These are phyloP conservation scores for Coptodon rendalli DNA, from an alignment of 2,113 vertebrate genomes.

Conservation along the genomic window DNA sequence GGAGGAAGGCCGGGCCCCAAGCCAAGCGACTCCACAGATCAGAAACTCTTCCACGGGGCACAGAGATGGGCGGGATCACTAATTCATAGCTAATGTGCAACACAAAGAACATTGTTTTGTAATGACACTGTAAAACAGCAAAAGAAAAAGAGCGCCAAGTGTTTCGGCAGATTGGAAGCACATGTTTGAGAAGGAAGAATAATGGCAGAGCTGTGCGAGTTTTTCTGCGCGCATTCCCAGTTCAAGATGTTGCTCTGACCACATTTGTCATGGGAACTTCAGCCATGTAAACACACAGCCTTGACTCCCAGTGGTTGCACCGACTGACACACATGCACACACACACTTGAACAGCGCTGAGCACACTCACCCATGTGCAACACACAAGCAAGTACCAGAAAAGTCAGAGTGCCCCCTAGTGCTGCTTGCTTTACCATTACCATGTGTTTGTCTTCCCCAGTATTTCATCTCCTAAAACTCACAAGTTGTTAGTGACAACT, in stretches of 20 bases:
- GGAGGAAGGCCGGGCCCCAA: constrained; percentile 58
- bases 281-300: constrained; percentile 73
- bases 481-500: constrained; percentile 29
- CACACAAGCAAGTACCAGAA: background rate
- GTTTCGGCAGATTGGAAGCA: constrained; percentile 85
- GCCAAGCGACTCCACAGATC: constrained; percentile 75
- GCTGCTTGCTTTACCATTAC: constrained; percentile 1
- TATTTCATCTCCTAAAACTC: constrained; percentile 10
- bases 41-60: constrained; percentile 78
- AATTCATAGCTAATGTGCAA: constrained; percentile 84
- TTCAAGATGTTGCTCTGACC: constrained; percentile 79
- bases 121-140: constrained; percentile 77
- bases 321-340: constrained; percentile 2
- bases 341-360: background rate
- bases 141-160: constrained; percentile 64
- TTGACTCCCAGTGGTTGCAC: constrained; percentile 13
- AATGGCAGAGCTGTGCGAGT: constrained; percentile 68
- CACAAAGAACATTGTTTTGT: constrained; percentile 88
- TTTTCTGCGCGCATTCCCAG: constrained; percentile 72
- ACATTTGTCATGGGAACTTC: constrained; percentile 89
- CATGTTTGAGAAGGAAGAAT: constrained; percentile 77
- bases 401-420: constrained; percentile 67
- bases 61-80: constrained; percentile 71
- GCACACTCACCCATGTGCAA: background rate
- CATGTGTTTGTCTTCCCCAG: background rate